Evolutionary conservation across 2,888 invertebrate species (phyloP).

Genomic region (Melipona beecheii): DNA sequence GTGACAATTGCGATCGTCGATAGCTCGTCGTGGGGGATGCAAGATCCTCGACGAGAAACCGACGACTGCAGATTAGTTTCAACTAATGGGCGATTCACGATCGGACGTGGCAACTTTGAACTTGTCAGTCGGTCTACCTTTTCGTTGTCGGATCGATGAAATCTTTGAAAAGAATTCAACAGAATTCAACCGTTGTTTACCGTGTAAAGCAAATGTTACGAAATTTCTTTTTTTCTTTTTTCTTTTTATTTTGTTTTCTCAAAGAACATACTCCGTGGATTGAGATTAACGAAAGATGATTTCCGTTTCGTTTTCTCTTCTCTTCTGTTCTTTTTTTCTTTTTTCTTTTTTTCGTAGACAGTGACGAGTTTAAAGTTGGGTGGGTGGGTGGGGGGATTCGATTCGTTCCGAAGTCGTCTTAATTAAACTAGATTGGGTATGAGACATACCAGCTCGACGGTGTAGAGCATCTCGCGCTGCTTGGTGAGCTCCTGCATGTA

Average conservation of each 20-base stretch:
- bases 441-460: conserved; percentile 92
- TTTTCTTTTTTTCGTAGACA: too few relatives aligned
- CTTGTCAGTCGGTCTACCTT: conserved; percentile 1
- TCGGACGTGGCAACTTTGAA: conserved; percentile 30
- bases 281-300: neutral
- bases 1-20: conserved; percentile 15
- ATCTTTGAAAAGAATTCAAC: neutral
- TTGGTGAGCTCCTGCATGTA: conserved; percentile 96
- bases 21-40: neutral
- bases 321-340: neutral
- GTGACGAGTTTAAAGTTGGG: conserved; percentile 35
- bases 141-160: conserved; percentile 1
- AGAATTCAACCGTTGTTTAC: too few relatives aligned
- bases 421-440: conserved; percentile 80
- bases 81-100: conserved; percentile 3
- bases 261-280: neutral
- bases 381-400: conserved; percentile 15
- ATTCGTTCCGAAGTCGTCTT: conserved; percentile 29
- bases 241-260: too few relatives aligned
- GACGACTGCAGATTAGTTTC: conserved; percentile 44
- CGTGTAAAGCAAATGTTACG: too few relatives aligned
- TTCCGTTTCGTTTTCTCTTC: neutral
- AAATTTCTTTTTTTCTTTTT: too few relatives aligned
- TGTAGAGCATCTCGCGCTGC: conserved; percentile 93
- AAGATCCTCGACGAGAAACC: conserved; percentile 11